These are phyloP conservation scores for Grus americana DNA, from an alignment of 2,113 vertebrate genomes.

Conservation along the genomic window DNA sequence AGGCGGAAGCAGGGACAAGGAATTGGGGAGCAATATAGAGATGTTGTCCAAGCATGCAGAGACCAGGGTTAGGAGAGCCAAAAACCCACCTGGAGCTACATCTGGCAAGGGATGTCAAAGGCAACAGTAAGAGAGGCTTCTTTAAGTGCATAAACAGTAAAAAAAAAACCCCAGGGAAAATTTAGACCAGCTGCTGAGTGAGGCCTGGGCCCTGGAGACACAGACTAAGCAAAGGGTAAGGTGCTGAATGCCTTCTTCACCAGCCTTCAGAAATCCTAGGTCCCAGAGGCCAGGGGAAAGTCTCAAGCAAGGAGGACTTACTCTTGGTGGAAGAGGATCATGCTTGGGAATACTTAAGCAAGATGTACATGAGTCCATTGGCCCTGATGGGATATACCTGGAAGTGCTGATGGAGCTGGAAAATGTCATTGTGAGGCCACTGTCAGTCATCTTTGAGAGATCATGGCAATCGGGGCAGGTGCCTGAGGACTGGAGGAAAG, in stretches of 20 bases:
- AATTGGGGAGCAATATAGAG: neutral
- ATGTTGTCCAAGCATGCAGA: neutral
- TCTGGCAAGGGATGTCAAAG: neutral
- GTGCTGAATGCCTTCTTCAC: neutral
- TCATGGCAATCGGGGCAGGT: neutral
- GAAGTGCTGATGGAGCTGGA: neutral
- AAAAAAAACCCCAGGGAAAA: neutral
- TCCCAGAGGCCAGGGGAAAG: neutral
- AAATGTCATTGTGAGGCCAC: neutral
- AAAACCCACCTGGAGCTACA: neutral
- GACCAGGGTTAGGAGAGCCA: neutral
- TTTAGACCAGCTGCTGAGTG: neutral
- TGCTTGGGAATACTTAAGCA: neutral
- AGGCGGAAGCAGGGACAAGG: neutral
- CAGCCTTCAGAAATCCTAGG: neutral
- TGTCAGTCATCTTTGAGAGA: neutral
- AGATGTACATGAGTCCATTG: accelerated
- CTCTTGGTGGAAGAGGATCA: neutral
- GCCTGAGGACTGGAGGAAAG: neutral
- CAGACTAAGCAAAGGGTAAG: neutral
- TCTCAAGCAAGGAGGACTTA: neutral
- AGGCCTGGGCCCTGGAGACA: neutral
- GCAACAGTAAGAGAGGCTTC: neutral
- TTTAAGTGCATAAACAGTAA: neutral
- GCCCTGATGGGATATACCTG: neutral